Percentiles rank a stretch among this genome's conserved stretches.
Conservation (phyloP, 2,113 vertebrate species). For the Carlito syrichta region DNA sequence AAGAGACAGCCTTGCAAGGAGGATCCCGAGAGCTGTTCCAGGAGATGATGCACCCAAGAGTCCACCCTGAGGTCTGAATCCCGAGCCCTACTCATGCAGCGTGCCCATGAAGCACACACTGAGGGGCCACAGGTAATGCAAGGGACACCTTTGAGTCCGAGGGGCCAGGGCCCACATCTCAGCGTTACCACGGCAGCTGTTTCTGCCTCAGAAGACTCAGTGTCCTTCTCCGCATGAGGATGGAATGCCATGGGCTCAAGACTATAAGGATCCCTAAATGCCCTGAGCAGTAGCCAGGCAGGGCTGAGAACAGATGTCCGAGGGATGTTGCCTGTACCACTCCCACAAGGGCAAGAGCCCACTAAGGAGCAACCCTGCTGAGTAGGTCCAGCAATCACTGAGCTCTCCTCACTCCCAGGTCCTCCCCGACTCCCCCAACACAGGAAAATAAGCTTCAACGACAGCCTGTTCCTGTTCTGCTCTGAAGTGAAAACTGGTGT, state of each 20-base stretch:
- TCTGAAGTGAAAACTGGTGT: neutral
- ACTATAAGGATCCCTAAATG: neutral
- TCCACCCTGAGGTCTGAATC: neutral
- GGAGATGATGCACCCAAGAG: neutral
- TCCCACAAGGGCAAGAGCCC: neutral
- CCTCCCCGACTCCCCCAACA: no score
- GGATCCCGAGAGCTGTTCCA: neutral
- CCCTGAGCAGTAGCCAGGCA: neutral
- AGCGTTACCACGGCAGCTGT: fast-evolving
- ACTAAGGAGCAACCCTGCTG: no score
- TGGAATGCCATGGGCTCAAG: neutral
- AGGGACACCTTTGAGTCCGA: neutral
- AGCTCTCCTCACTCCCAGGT: no score
- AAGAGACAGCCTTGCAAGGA: neutral
- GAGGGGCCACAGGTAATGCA: neutral
- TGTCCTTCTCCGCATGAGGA: neutral
- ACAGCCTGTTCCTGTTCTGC: neutral
- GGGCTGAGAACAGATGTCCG: neutral
- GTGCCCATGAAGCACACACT: fast-evolving
- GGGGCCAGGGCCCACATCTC: neutral
- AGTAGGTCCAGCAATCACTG: neutral
- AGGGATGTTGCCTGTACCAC: neutral
- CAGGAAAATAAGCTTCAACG: neutral
- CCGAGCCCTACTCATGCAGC: neutral
- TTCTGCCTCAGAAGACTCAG: neutral